Base-by-base conservation (phyloP, 2,797 vertebrate genomes). In the Tiaroga cobitis region DNA sequence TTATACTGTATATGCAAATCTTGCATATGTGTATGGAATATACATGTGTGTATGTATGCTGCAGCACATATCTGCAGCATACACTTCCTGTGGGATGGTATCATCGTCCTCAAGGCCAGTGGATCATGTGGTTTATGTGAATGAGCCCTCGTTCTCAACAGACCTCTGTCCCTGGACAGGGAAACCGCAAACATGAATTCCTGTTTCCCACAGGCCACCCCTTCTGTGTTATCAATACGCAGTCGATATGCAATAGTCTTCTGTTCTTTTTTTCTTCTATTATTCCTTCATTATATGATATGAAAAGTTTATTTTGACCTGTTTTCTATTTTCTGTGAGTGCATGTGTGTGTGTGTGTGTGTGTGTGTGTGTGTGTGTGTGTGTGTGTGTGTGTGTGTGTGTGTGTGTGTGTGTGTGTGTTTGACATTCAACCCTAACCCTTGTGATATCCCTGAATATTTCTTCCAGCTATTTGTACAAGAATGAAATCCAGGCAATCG, bases 401-500 rank as follows among this genome's bases (percentile, higher is more conserved):
- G n/a, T n/a, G n/a, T n/a, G n/a, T n/a, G n/a, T 41, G 61, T 84
- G n/a, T n/a, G 84, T 89, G 92, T 95, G 92, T 93, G 92, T 95
- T 88, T 95, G 39, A 18, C 10, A 41, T 18, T 32, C 21, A 26
- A 4, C 26, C 61, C 21, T 46, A 9, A 63, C 6, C 4, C 8
- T 93, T 95, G 97, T 98, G 97, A 98, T 94, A 92, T 93, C 92
- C 93, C 94, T 95, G 94, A 96, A 94, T 96, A 94, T 99, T 96
- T 98, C 96, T 97, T 97, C 94, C 97, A 99, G 98, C 96, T 99
- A 99, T 97, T 96, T 99, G 96, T 99, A 99, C 98, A 99, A 99
- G 97, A 99, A 99, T 97, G 98, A 99, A 97, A 99, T 99, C 97
- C 97, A 99, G 95, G 95, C 98, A 95, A 97, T 99, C 97, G 98